A percentile compares a stretch with the other conserved stretches of the same genome.
Conservation (phyloP, 2,113 vertebrate species). For the Myotis yumanensis region DNA sequence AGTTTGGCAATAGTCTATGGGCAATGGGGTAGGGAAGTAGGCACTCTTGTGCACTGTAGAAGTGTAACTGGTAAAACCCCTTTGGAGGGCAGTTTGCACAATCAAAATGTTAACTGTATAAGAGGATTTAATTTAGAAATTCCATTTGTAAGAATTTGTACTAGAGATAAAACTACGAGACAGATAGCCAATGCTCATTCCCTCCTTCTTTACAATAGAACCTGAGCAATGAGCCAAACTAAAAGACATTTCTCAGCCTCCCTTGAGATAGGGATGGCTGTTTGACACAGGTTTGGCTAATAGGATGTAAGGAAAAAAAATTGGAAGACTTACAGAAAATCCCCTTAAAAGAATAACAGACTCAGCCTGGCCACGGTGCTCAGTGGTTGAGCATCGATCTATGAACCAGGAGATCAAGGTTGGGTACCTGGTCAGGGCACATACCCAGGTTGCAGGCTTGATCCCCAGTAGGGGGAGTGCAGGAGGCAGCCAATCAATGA, state of each 20-base stretch:
- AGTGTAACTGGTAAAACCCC: background rate
- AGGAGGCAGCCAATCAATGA: no score
- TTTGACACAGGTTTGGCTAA: background rate
- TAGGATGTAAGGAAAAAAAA: background rate
- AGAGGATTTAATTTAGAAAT: conserved; percentile 9
- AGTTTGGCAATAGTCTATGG: background rate
- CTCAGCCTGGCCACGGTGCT: background rate
- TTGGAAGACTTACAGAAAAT: background rate
- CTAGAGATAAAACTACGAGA: conserved; percentile 39
- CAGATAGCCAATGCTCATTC: background rate
- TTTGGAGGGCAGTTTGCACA: background rate
- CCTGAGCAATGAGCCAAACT: background rate
- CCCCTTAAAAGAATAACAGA: background rate
- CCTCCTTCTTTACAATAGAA: background rate
- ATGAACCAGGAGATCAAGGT: no score
- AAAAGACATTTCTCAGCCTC: conserved; percentile 1
- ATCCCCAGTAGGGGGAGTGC: no score
- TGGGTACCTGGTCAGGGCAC: no score
- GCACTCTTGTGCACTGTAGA: background rate
- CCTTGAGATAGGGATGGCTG: background rate
- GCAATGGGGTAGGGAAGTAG: background rate
- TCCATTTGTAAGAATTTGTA: conserved; percentile 23
- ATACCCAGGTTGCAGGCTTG: no score
- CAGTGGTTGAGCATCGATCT: no score
- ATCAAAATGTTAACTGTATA: conserved; percentile 24